Evolutionary conservation across 2,888 invertebrate genomes (phyloP).

Genomic region (Opisthograptis luteolata): DNA sequence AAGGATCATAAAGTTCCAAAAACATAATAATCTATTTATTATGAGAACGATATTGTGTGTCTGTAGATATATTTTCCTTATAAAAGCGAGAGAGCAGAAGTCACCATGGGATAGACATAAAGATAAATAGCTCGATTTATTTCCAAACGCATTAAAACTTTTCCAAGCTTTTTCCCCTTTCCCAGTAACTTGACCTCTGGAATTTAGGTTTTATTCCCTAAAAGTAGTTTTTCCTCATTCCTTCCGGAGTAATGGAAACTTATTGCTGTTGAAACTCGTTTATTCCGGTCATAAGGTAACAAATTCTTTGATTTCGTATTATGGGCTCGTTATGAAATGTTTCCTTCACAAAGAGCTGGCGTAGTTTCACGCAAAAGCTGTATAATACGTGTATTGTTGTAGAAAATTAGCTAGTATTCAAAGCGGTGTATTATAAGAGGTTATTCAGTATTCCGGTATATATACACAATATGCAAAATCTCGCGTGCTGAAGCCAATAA

Average conservation of each 20-base stretch:
- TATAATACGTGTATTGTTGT: conserved; percentile 21
- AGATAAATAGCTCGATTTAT: conserved; percentile 75
- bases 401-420: conserved; percentile 33
- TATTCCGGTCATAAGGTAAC: conserved; percentile 23
- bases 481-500: conserved; percentile 31
- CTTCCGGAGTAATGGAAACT: conserved; percentile 37
- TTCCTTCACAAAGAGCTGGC: conserved; percentile 25
- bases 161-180: conserved; percentile 45
- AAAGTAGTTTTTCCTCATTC: conserved; percentile 39
- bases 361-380: conserved; percentile 31
- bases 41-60: conserved; percentile 1
- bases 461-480: conserved; percentile 33
- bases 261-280: conserved; percentile 33
- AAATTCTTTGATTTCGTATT: conserved; percentile 27
- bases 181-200: conserved; percentile 50
- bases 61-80: conserved; percentile 25
- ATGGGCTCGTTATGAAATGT: conserved; percentile 27
- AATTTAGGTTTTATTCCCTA: conserved; percentile 47
- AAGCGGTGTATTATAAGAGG: no score
- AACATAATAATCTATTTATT: no score
- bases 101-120: conserved; percentile 59
- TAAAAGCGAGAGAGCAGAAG: conserved; percentile 39
- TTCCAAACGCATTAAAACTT: conserved; percentile 73
- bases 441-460: conserved; percentile 17
- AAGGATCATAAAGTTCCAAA: no score